Conservation (phyloP, 2,888 invertebrate genomes). For the Melipona bicolor region DNA sequence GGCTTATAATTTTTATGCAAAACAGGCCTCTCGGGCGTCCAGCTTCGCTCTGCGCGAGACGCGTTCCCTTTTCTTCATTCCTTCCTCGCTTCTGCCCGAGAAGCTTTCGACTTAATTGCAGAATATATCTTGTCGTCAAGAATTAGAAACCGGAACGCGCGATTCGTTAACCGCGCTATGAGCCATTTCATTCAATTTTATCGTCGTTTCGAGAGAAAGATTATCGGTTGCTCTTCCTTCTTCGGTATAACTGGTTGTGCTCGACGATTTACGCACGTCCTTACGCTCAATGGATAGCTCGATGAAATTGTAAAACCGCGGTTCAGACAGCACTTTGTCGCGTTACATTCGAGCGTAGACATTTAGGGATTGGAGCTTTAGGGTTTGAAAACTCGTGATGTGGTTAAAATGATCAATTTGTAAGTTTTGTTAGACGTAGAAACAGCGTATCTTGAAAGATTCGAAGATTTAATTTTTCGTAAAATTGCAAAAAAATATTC, state of each 20-base stretch:
- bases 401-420: too few species aligned
- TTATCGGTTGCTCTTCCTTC: neutral
- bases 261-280: neutral
- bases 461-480: too few species aligned
- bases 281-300: neutral
- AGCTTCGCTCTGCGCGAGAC: constrained; percentile 19
- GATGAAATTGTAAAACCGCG: neutral
- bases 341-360: neutral
- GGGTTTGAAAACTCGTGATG: neutral
- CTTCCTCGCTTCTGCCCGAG: constrained; percentile 23
- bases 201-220: neutral
- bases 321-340: neutral
- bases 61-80: constrained; percentile 13
- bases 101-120: constrained; percentile 68
- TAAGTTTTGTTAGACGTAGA: too few species aligned
- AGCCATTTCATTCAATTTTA: constrained; percentile 25
- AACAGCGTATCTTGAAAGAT: too few species aligned
- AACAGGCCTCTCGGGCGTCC: constrained; percentile 69
- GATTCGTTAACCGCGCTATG: constrained; percentile 12
- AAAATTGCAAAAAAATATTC: too few species aligned
- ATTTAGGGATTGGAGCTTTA: neutral
- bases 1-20: constrained; percentile 76
- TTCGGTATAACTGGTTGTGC: neutral
- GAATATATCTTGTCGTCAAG: constrained; percentile 59
- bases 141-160: constrained; percentile 28